Base-by-base conservation (phyloP, 2,113 vertebrate species). In the Gobio gobio region DNA sequence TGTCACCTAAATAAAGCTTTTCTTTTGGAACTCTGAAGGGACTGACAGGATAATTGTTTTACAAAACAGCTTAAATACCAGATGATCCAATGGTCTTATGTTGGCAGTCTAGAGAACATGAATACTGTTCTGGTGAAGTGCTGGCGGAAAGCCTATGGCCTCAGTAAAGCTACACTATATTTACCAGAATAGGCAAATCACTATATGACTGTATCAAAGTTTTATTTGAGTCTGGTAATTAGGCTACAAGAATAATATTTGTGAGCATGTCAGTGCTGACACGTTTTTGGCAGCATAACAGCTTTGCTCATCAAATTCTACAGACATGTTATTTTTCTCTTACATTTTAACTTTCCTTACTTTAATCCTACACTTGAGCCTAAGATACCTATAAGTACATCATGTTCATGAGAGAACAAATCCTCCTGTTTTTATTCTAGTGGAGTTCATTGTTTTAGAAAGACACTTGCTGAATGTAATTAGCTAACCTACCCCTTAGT, bases 1-100 rank as follows among this genome's bases (percentile, higher is more conserved):
- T 85, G 84, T 83, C 29, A 54, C 33, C 24, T 45, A 77, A 78
- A 79, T 82, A 10, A 70, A 36, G 63, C 49, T 78, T 70, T 78
- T 85, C 64, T 68, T 24, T 24, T 47, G n/a, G 40, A 76, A n/a
- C 63, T 40, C 72, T 70, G 66, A 51, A 8, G 54, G 54, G 26
- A 74, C 83, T 74, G 83, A 78, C 73, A 40, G 74, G 72, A 74
- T 85, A 68, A 85, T 85, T 85, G 83, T 78, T 85, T 85, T 78
- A 56, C 87, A 83, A 45, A 88, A 83, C 49, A 54, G 83, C 76
- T 84, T 85, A 72, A 86, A 87, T 75, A 14, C 51, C 83, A 68
- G 76, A 66, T 75, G 8, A 76, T 82, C 61, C 82, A 49, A 56
- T 78, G 63, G 22, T 29, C 10, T 58, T 33, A 29, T 78, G 82